Conservation (phyloP, 2,888 invertebrate species). For the Zygogramma bicolorata region DNA sequence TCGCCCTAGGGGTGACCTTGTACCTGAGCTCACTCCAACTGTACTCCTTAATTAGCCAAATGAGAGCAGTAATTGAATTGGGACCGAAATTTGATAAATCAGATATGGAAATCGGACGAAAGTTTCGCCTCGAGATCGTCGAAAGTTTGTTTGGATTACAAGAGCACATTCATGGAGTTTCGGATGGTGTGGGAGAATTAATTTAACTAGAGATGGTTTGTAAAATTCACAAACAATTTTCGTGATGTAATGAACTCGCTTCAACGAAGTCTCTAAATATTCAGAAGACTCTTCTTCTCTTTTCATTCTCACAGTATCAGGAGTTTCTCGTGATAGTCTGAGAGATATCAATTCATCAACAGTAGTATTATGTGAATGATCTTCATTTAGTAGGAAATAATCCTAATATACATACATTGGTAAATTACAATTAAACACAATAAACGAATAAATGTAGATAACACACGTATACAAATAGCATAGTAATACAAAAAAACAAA, state of each 20-base stretch:
- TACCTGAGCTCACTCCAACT: not conserved
- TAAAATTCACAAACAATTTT: not conserved
- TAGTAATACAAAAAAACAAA: no score
- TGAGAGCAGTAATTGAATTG: slow-evolving; percentile 29
- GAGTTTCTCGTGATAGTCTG: no score
- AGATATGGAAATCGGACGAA: slow-evolving; percentile 28
- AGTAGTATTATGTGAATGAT: no score
- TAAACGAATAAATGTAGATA: no score
- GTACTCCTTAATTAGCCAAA: slow-evolving; percentile 31
- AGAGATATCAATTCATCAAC: no score
- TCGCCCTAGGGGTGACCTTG: slow-evolving; percentile 16
- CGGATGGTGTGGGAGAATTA: not conserved
- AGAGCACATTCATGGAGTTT: not conserved
- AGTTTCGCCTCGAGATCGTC: slow-evolving; percentile 12
- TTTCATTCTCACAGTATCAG: not conserved
- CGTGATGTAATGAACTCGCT: not conserved
- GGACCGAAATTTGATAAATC: slow-evolving; percentile 31
- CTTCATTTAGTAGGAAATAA: no score
- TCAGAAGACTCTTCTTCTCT: not conserved
- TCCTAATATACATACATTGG: no score
- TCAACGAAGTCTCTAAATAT: not conserved
- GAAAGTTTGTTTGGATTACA: slow-evolving; percentile 24
- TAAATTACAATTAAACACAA: no score
- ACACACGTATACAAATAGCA: no score
- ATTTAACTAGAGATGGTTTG: not conserved